Evolutionary conservation across 2,113 vertebrate species (phyloP).

Genomic region (Zapornia atra): DNA sequence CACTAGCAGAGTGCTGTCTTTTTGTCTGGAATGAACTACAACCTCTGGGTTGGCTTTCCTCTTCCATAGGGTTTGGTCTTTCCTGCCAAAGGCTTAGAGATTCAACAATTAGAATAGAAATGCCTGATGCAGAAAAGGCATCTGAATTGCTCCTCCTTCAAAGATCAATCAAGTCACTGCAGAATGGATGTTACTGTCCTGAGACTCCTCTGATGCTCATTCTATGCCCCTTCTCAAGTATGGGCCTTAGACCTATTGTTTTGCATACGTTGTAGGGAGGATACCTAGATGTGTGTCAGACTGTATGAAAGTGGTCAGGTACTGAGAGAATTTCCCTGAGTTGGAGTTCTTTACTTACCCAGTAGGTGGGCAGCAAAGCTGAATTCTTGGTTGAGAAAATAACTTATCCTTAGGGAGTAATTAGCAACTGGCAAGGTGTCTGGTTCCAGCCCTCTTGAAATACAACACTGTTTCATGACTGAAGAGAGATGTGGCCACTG

Average conservation of each 20-base stretch:
- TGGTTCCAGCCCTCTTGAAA: neutral
- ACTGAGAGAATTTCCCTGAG: neutral
- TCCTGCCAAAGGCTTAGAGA: neutral
- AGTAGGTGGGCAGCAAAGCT: neutral
- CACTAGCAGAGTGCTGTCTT: neutral
- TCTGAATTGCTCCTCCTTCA: neutral
- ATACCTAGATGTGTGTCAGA: neutral
- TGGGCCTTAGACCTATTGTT: neutral
- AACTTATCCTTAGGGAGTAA: neutral
- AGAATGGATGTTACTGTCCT: neutral
- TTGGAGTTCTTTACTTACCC: neutral
- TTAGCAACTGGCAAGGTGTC: neutral
- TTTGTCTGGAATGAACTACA: neutral
- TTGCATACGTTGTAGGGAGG: neutral
- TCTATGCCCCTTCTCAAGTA: neutral
- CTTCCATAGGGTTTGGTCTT: neutral
- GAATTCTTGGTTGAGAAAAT: neutral
- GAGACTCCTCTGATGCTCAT: fast-evolving
- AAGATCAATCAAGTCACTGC: neutral
- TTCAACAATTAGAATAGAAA: neutral
- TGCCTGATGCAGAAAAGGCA: neutral
- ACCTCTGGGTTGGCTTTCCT: neutral
- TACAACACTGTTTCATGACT: neutral
- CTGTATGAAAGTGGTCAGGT: neutral
- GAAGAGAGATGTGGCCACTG: neutral